These are phyloP conservation scores for Mus minutoides DNA, from an alignment of 2,797 vertebrate species.

Conservation along the genomic window DNA sequence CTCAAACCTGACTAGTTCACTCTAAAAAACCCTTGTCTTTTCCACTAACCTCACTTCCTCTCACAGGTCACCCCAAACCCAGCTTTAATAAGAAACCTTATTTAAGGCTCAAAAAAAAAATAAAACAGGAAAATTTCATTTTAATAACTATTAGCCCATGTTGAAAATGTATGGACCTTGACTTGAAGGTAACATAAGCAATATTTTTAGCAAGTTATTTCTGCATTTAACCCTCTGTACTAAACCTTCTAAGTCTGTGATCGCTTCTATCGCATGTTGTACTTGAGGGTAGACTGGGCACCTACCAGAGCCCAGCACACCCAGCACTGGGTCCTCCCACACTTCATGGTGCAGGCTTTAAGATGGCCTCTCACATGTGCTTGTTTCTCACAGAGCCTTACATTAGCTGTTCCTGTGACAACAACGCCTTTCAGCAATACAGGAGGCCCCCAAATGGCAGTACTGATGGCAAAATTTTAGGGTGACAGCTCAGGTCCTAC, in stretches of 20 bases:
- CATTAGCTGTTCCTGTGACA: not conserved
- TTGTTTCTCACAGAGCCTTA: not conserved
- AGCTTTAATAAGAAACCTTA: not conserved
- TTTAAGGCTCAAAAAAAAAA: not conserved
- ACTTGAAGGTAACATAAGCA: not conserved
- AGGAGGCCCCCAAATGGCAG: not conserved
- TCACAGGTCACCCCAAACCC: not conserved
- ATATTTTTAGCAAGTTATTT: not conserved
- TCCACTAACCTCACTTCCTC: not conserved
- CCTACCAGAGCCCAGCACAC: not conserved
- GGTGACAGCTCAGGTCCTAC: not conserved
- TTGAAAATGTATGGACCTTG: not conserved
- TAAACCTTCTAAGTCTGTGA: not conserved
- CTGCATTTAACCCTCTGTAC: not conserved
- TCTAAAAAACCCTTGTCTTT: not conserved
- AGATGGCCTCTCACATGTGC: not conserved
- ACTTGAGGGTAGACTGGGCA: not conserved
- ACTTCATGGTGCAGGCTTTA: accelerated
- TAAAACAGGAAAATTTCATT: not conserved
- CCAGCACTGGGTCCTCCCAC: not conserved
- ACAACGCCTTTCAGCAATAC: not conserved
- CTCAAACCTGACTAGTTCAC: not conserved
- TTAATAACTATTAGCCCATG: not conserved
- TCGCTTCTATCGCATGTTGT: accelerated
- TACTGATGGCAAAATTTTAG: not conserved